Conservation (phyloP, 2,888 invertebrate species). For the Drosophila histrio region DNA sequence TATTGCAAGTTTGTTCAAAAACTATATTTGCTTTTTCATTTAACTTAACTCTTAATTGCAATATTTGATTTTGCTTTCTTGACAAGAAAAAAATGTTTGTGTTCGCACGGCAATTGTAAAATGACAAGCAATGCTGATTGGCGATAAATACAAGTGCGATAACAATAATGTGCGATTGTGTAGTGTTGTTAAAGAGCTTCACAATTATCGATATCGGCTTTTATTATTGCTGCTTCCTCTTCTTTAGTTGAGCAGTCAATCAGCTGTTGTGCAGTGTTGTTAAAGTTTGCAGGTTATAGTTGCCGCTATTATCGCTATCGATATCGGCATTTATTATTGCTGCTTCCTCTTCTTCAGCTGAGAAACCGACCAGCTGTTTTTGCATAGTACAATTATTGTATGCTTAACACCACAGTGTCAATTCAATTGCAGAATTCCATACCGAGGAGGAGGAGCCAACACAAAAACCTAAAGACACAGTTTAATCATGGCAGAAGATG, state of each 20-base stretch:
- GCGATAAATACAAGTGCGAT: constrained; percentile 27
- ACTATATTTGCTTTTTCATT: background rate
- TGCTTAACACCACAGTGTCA: constrained; percentile 35
- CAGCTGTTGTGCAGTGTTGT: constrained; percentile 54
- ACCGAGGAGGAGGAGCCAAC: constrained; percentile 26
- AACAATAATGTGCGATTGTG: background rate
- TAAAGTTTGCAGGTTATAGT: background rate
- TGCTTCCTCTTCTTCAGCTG: constrained; percentile 20
- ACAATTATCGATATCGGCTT: constrained; percentile 32
- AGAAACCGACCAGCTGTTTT: constrained; percentile 45
- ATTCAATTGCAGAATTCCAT: constrained; percentile 25
- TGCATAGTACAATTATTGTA: constrained; percentile 29
- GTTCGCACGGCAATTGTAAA: constrained; percentile 8
- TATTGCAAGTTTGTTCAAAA: background rate
- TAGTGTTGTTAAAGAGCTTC: background rate
- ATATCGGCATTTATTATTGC: constrained; percentile 41
- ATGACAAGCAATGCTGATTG: constrained; percentile 17
- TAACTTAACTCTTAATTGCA: background rate
- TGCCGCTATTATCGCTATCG: constrained; percentile 31
- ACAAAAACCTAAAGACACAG: constrained; percentile 7
- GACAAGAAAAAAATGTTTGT: background rate
- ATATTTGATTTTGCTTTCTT: background rate
- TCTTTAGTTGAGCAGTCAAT: constrained; percentile 17
- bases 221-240: constrained; percentile 38
- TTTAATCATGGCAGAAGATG: constrained; percentile 60